phyloP scores from a whole-genome alignment of 2,113 vertebrate species.

The Actinemys pallida region DNA sequence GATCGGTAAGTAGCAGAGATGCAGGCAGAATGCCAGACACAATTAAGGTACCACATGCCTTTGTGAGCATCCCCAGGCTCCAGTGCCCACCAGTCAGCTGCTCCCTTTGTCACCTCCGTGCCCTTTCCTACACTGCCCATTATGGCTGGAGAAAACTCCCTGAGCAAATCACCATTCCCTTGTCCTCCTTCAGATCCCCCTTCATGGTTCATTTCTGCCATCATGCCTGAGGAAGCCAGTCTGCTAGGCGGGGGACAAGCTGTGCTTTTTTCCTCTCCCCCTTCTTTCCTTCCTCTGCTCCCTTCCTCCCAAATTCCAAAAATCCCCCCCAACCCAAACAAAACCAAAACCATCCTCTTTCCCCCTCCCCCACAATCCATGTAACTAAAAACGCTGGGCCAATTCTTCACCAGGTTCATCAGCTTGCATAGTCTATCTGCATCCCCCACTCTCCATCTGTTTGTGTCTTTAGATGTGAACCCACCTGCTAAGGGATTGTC shows the following conservation, averaged over 20 bases:
- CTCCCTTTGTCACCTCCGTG: not conserved
- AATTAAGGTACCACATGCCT: not conserved
- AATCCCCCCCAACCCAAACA: not conserved
- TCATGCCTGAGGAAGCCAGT: not conserved
- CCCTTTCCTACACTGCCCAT: not conserved
- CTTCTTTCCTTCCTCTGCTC: not conserved
- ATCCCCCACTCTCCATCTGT: not conserved
- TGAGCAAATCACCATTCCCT: not conserved
- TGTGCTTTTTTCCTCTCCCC: not conserved
- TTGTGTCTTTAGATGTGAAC: not conserved
- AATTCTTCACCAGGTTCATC: not conserved
- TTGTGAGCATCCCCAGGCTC: not conserved
- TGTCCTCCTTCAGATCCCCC: not conserved
- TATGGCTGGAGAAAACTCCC: not conserved
- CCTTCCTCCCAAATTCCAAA: accelerated
- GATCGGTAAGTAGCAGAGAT: not conserved
- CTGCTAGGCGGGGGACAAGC: not conserved
- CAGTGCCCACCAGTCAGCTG: not conserved
- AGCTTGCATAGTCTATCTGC: not conserved
- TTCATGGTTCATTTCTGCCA: not conserved
- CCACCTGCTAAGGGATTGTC: not conserved
- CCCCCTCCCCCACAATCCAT: not conserved
- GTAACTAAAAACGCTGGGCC: not conserved
- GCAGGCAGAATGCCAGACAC: not conserved
- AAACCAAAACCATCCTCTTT: not conserved